phyloP scores from a whole-genome alignment of 64 coral and sea anemone genomes.

The Montipora capricornis region DNA sequence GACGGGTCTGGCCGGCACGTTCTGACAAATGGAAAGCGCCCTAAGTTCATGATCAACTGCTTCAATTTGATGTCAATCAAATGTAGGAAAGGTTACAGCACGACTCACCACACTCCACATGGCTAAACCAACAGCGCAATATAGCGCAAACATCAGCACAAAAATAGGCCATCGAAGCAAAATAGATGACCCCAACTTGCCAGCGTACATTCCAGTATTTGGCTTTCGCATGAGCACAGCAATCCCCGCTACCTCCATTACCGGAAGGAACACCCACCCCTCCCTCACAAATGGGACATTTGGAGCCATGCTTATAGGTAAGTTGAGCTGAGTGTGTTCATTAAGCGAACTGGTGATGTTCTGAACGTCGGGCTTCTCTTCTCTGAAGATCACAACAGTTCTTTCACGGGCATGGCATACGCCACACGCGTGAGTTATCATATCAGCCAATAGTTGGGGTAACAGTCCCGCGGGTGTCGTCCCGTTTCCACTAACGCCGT shows the following conservation, averaged over 20 bases:
- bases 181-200: neutral
- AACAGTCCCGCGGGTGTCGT: neutral
- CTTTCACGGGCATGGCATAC: neutral
- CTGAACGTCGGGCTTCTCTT: neutral
- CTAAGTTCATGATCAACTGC: too few relatives aligned
- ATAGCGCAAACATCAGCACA: neutral
- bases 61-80: neutral
- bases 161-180: constrained; percentile 3
- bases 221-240: constrained; percentile 22
- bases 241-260: constrained; percentile 27
- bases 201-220: neutral
- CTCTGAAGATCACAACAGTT: neutral
- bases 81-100: neutral
- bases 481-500: neutral
- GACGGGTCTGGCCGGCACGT: too few relatives aligned
- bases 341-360: neutral
- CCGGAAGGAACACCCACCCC: constrained; percentile 18
- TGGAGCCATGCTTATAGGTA: constrained; percentile 11
- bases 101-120: constrained; percentile 20
- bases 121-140: neutral
- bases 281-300: neutral
- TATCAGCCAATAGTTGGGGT: neutral
- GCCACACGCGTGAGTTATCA: neutral
- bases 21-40: too few relatives aligned
- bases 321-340: neutral